These are phyloP conservation scores for Doryteuthis pealeii DNA, from an alignment of 1,140 invertebrate genomes.

Conservation along the genomic window DNA sequence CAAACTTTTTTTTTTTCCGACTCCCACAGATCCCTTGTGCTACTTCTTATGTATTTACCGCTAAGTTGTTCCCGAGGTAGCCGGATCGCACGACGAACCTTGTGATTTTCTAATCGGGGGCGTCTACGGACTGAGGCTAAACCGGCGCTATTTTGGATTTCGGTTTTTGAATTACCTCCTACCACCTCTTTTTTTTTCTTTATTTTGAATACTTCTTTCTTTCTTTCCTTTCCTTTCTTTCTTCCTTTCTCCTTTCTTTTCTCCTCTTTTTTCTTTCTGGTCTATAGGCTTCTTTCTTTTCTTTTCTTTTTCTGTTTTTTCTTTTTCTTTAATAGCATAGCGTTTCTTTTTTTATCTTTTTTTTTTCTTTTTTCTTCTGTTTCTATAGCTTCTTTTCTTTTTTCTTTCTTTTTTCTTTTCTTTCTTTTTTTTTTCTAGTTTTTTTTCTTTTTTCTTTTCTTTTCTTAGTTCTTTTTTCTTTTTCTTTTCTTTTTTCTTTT, in stretches of 20 bases:
- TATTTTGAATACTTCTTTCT: too few species aligned
- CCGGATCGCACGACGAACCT: too few species aligned
- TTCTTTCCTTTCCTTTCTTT: background rate
- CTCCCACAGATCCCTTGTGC: too few species aligned
- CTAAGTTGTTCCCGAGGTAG: too few species aligned
- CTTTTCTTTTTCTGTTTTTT: background rate
- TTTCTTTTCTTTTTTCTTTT: background rate
- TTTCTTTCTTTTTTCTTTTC: background rate
- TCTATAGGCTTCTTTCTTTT: background rate
- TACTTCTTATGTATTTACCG: too few species aligned
- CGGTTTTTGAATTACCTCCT: too few species aligned
- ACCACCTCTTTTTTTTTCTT: too few species aligned
- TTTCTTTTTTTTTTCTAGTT: background rate
- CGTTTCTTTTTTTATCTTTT: background rate
- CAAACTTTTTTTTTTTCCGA: too few species aligned
- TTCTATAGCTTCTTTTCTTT: background rate
- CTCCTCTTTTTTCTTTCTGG: background rate
- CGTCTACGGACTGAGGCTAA: too few species aligned
- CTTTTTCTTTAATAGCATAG: background rate
- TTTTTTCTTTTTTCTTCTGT: background rate
- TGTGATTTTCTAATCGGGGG: too few species aligned
- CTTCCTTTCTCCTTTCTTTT: background rate
- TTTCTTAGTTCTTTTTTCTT: background rate
- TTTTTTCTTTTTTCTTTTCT: background rate
- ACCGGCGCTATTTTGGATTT: too few species aligned